Evolutionary conservation across 2,888 invertebrate species (phyloP), one percentile per base, ranked within the genome.

Genomic region (Meganola albula): DNA sequence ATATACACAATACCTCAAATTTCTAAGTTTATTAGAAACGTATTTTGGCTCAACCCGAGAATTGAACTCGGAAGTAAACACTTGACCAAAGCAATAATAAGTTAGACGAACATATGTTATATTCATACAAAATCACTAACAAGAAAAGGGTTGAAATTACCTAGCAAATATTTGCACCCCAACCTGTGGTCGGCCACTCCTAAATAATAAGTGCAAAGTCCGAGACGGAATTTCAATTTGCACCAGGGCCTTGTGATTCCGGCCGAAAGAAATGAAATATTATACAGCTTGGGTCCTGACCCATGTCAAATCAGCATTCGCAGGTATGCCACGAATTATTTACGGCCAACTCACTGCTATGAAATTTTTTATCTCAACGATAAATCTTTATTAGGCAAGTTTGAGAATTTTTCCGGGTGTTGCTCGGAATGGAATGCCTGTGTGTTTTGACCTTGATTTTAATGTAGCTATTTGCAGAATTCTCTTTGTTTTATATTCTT

Each of bases 251-350:
- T 70, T 65, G 65, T 72, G 71, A 76, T 74, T 69, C 66, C 67
- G 62, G 65, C 62, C 53, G 58, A 67, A 68, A 73, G 73, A 74
- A 75, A 77, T 82, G 77, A 79, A 80, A 82, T 78, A 78, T 76
- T 73, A 77, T 70, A 66, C 66, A 66, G 62, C 61, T 58, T 48
- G 54, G 58, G 58, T 66, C 64, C 70, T 79, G 80, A 82, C 82
- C 82, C 82, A 63, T 75, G 80, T 82, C 80, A 77, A 80, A 79
- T 82, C 79, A 82, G 80, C 78, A 82, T 79, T 78, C 68, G 67
- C 79, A 80, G 80, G 80, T 78, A 82, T 71, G 71, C 76, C 73
- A 71, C 71, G 70, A 75, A 78, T 80, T 82, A 80, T 80, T 78
- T 80, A 79, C 74, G 77, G 68, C 66, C 69, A 65, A 68, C 74